Conservation (phyloP, 2,113 vertebrate genomes). For the Cheilinus undulatus region DNA sequence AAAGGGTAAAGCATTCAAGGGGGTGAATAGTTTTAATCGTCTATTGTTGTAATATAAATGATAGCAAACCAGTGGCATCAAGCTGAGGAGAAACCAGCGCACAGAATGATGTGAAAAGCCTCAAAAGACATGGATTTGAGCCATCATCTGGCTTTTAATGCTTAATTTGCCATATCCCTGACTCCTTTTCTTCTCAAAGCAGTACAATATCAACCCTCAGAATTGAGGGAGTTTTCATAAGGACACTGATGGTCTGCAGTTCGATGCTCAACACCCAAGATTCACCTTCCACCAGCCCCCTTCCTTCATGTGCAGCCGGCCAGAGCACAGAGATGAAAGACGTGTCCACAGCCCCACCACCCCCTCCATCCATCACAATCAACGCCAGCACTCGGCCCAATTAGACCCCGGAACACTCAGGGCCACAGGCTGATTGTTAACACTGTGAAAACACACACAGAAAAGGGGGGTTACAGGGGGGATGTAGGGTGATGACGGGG, state of each 20-base stretch:
- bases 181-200: no score
- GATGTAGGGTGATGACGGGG: conserved; percentile 56
- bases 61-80: no score
- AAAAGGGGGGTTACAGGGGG: conserved; percentile 1
- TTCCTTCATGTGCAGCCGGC: conserved; percentile 41
- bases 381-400: conserved; percentile 76
- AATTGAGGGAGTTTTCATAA: not conserved
- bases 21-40: no score
- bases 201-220: no score
- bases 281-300: conserved; percentile 11
- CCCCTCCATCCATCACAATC: conserved; percentile 83
- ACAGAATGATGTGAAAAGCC: no score
- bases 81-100: no score
- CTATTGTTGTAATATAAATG: no score
- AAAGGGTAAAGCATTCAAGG: no score
- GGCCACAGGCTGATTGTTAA: conserved; percentile 82
- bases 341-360: conserved; percentile 21
- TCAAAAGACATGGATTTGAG: no score
- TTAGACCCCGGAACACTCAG: conserved; percentile 80
- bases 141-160: no score
- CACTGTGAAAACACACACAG: conserved; percentile 75
- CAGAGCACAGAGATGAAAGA: conserved; percentile 62
- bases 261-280: not conserved
- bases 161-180: no score
- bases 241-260: not conserved